Base-by-base conservation (phyloP, 2,797 vertebrate genomes). In the Taenioides sp. region DNA sequence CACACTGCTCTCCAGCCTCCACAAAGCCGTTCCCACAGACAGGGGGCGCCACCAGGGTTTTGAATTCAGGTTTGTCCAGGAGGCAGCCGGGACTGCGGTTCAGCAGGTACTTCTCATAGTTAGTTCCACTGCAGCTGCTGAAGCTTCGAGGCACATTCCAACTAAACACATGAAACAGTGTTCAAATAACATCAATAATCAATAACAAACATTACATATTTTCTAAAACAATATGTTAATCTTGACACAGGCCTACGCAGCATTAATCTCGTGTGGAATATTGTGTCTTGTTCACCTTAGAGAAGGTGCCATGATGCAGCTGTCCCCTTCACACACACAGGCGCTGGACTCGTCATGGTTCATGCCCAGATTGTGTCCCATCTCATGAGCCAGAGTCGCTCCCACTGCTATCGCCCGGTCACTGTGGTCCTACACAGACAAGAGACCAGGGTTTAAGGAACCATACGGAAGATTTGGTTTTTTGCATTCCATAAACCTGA, bases 361-460 rank as follows among this genome's bases (percentile, higher is more conserved):
- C 94, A 95, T 94, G 20, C 94, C 94, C 76, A 95, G 84, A 80
- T 94, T 95, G 61, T 95, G 94, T 7, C 94, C 94, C 94, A 95
- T 93, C 84, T 95, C 94, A 18, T 95, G 94, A n/a, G 94, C 91
- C 80, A 95, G 74, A 0, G 93, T 95, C 0, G 94, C 94, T 20
- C 91, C 94, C 0, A 95, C 84, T 1, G 93, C 92, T 23, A 93
- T 88, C 65, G 91, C 79, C 0, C 16, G 55, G 37, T 82, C 5
- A 62, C 79, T 92, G 80, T 94, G 94, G 79, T 94, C 91, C 94
- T 95, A 61, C 20, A 16, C 7, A 40, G 18, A 22, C 10, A 12
- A 43, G 43, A 47, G 0, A 1, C 12, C 43, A 47, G 14, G 43
- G 14, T 4, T 47, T 47, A 37, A 37, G 34, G 9, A 37, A 9